These are phyloP conservation scores for Melanotaenia pygmaea DNA, from an alignment of 2,797 vertebrate genomes.

Conservation along the genomic window DNA sequence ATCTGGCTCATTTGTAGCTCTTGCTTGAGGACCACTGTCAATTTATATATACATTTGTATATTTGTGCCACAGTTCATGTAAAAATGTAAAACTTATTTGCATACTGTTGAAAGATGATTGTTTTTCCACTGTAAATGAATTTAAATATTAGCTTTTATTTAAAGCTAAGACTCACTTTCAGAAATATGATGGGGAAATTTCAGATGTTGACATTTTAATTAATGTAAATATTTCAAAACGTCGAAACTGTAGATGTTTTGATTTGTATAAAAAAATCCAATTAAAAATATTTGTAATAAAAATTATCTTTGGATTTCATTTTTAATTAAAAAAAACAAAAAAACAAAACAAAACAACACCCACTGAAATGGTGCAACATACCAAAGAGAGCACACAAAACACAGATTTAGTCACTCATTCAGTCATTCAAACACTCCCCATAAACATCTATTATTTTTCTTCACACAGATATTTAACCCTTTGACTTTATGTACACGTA, in stretches of 20 bases:
- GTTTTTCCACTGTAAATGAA: slow-evolving; percentile 35
- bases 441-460: slow-evolving; percentile 21
- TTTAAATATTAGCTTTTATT: slow-evolving; percentile 20
- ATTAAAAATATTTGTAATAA: slow-evolving; percentile 10
- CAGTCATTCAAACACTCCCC: slow-evolving; percentile 34
- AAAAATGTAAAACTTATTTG: slow-evolving; percentile 39
- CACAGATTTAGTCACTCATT: slow-evolving; percentile 32
- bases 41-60: slow-evolving; percentile 41
- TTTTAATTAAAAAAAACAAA: slow-evolving; percentile 64
- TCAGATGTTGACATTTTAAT: slow-evolving; percentile 26
- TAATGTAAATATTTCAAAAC: slow-evolving; percentile 40
- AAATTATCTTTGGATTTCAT: slow-evolving; percentile 36
- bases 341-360: slow-evolving; percentile 48
- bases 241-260: slow-evolving; percentile 8
- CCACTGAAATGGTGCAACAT: slow-evolving; percentile 42
- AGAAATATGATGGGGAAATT: slow-evolving; percentile 12
- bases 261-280: neutral
- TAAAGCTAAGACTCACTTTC: slow-evolving; percentile 15
- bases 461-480: slow-evolving; percentile 29
- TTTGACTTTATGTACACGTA: slow-evolving; percentile 53
- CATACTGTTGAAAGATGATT: slow-evolving; percentile 25
- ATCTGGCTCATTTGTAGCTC: neutral
- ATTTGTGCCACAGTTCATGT: slow-evolving; percentile 35
- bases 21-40: slow-evolving; percentile 4
- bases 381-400: slow-evolving; percentile 34